phyloP scores from a whole-genome alignment of 2,797 vertebrate species.

The Salmo trutta region DNA sequence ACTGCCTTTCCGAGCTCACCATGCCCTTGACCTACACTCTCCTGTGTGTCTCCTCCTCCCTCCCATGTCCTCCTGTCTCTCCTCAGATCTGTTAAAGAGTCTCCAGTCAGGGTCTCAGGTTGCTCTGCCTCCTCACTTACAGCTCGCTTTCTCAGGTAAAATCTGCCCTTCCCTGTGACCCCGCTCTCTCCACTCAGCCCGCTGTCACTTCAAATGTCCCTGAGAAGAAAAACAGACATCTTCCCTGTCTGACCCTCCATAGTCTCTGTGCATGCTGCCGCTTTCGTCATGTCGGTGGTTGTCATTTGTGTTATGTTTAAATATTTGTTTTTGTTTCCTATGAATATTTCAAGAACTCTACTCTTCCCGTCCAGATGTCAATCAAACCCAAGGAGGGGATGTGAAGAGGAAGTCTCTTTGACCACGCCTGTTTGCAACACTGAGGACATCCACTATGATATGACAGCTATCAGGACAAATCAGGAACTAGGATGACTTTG shows the following conservation, averaged over 20 bases:
- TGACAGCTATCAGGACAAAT: constrained; percentile 31
- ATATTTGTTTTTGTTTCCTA: background rate
- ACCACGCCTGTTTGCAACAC: constrained; percentile 63
- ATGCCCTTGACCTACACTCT: background rate
- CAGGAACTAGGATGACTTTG: constrained; percentile 26
- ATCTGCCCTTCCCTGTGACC: constrained; percentile 36
- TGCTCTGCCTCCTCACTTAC: constrained; percentile 92
- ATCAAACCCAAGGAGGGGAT: constrained; percentile 93
- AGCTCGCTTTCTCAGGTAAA: constrained; percentile 95
- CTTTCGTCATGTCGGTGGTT: constrained; percentile 10
- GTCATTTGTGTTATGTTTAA: background rate
- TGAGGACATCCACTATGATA: background rate
- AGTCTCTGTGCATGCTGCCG: constrained; percentile 43
- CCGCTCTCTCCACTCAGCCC: constrained; percentile 30
- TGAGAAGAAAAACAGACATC: background rate
- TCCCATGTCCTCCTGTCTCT: constrained; percentile 55
- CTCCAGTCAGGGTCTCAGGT: constrained; percentile 94
- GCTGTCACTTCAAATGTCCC: constrained; percentile 29
- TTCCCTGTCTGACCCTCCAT: constrained; percentile 32
- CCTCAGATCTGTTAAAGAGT: constrained; percentile 95
- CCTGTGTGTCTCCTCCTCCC: constrained; percentile 6
- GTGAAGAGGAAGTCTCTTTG: constrained; percentile 92
- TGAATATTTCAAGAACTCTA: constrained; percentile 16
- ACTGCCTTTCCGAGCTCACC: background rate
- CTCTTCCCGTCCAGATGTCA: constrained; percentile 82